These are phyloP conservation scores for Drosophila sp. DNA, from an alignment of 1,140 invertebrate genomes.

Conservation along the genomic window DNA sequence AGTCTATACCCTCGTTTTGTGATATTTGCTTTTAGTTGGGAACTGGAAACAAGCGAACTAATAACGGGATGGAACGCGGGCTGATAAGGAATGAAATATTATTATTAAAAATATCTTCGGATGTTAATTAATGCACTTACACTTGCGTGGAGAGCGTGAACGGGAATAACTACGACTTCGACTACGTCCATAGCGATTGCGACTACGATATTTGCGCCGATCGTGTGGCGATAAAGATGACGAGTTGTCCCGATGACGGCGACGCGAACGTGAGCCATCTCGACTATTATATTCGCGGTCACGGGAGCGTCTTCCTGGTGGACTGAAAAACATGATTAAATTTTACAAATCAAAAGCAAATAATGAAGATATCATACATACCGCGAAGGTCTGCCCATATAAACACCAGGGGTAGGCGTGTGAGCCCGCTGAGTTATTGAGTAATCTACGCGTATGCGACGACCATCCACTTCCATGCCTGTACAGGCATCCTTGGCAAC, in stretches of 20 bases:
- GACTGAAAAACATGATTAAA: neutral
- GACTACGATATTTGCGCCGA: constrained; percentile 43
- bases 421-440: constrained; percentile 99
- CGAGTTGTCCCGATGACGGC: constrained; percentile 30
- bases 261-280: constrained; percentile 33
- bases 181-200: constrained; percentile 47
- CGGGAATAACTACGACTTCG: constrained; percentile 54
- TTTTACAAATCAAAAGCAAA: neutral
- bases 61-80: constrained; percentile 50
- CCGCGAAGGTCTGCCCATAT: constrained; percentile 96
- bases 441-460: constrained; percentile 97
- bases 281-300: constrained; percentile 24
- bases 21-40: neutral
- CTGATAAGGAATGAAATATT: neutral
- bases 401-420: constrained; percentile 98
- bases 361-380: constrained; percentile 35
- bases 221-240: constrained; percentile 21
- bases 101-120: neutral
- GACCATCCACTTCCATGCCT: constrained; percentile 97
- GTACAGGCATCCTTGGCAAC: constrained; percentile 96
- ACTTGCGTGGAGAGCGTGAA: constrained; percentile 50
- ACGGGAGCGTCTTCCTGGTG: constrained; percentile 28
- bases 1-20: constrained; percentile 40
- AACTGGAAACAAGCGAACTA: constrained; percentile 27
- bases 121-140: constrained; percentile 36